These are phyloP conservation scores for Gerris lacustris DNA, from an alignment of 2,888 invertebrate genomes.

Conservation along the genomic window DNA sequence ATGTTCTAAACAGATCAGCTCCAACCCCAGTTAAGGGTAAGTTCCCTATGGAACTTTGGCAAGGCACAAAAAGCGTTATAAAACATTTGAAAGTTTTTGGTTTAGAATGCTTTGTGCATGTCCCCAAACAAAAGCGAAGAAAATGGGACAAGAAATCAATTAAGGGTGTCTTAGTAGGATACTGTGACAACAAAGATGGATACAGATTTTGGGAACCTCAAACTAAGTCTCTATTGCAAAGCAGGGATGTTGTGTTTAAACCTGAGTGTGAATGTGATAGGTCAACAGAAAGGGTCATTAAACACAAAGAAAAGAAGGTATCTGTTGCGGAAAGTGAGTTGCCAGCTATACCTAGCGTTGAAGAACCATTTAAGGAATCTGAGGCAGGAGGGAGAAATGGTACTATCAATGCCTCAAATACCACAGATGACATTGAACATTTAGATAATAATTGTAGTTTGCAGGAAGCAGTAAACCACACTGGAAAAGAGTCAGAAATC, in stretches of 20 bases:
- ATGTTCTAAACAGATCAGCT: background rate
- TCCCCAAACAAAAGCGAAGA: slow-evolving; percentile 9
- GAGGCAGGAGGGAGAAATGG: background rate
- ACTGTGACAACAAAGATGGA: slow-evolving; percentile 10
- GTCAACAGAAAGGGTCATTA: background rate
- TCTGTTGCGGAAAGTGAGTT: background rate
- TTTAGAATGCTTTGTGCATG: slow-evolving; percentile 15
- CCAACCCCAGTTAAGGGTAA: background rate
- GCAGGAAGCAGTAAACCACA: no score
- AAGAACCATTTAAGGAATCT: background rate
- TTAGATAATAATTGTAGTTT: background rate
- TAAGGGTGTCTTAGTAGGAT: slow-evolving; percentile 13
- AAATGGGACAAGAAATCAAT: slow-evolving; percentile 14
- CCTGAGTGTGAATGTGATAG: background rate
- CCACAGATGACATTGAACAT: background rate
- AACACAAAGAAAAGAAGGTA: background rate
- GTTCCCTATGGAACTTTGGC: background rate
- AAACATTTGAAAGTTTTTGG: slow-evolving; percentile 7
- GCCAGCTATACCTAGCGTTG: background rate
- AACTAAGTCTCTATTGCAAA: background rate
- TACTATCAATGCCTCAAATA: background rate
- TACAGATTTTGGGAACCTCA: slow-evolving; percentile 10
- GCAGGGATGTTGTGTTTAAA: slow-evolving; percentile 20
- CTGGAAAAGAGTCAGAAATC: background rate
- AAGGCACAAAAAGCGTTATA: background rate